Evolutionary conservation across 2,888 invertebrate species (phyloP).

Genomic region (Cybosia mesomella): DNA sequence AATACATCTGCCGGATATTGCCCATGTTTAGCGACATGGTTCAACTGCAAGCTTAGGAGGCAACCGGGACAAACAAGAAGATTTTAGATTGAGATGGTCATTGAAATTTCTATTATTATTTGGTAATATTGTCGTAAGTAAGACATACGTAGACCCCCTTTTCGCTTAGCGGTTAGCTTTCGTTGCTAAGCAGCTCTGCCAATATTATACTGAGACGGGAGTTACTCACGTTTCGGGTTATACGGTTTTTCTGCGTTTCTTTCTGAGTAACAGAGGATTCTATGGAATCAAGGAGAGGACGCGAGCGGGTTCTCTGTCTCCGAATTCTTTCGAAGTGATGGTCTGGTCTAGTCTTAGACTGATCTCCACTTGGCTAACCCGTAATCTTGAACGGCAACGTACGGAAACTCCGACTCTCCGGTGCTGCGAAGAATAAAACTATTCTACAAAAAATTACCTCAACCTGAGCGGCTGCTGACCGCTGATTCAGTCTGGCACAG

Average conservation of each 20-base stretch:
- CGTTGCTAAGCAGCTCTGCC: background rate
- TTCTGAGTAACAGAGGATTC: background rate
- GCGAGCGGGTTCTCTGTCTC: background rate
- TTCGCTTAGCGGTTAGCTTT: too few relatives aligned
- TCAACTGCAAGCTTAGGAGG: too few relatives aligned
- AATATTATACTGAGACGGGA: background rate
- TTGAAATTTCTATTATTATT: too few relatives aligned
- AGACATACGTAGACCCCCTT: too few relatives aligned
- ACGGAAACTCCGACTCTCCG: background rate
- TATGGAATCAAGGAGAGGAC: background rate
- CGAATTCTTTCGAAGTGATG: background rate
- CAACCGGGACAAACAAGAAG: too few relatives aligned
- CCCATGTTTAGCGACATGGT: too few relatives aligned
- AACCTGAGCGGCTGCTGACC: background rate
- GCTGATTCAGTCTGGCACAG: background rate
- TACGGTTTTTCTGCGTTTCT: background rate
- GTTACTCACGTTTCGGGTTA: background rate
- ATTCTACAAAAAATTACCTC: slow-evolving; percentile 1
- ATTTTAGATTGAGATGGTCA: too few relatives aligned
- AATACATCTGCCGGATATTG: too few relatives aligned
- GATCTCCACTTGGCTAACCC: background rate
- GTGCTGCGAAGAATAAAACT: background rate
- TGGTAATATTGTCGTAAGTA: too few relatives aligned
- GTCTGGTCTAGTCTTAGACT: background rate
- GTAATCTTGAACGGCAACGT: background rate